Conservation (phyloP, 2,113 vertebrate genomes). For the Anarrhichthys ocellatus region DNA sequence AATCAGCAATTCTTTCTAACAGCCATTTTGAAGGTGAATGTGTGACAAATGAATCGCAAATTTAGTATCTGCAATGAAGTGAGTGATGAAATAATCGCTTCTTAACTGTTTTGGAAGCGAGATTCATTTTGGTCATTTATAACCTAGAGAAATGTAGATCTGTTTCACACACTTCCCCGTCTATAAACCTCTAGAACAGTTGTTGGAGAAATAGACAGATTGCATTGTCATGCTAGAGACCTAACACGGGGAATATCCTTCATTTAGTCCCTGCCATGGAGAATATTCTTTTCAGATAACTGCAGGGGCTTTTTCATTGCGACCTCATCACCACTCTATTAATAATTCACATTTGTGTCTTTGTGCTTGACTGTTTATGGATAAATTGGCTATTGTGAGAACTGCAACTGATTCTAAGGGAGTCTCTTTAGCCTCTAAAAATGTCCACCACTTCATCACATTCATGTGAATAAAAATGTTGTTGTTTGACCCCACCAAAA, state of each 20-base stretch:
- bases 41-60: conserved; percentile 6
- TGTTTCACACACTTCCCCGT: background rate
- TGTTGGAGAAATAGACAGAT: background rate
- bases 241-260: background rate
- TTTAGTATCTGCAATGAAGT: background rate
- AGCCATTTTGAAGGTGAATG: conserved; percentile 7
- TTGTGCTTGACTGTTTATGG: conserved; percentile 9
- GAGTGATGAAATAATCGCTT: conserved; percentile 10
- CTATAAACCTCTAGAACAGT: background rate
- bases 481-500: background rate
- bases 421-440: background rate
- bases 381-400: conserved; percentile 15
- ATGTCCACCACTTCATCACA: background rate
- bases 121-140: background rate
- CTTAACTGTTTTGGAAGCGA: background rate
- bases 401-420: no score
- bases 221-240: background rate
- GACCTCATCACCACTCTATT: conserved; percentile 1
- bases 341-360: conserved; percentile 16
- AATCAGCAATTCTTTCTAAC: conserved; percentile 35
- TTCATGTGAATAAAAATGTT: background rate
- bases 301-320: background rate
- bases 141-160: background rate
- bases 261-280: conserved; percentile 1
- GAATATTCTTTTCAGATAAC: conserved; percentile 8